phyloP scores from a whole-genome alignment of 2,888 invertebrate genomes.

The Nomada flava region DNA sequence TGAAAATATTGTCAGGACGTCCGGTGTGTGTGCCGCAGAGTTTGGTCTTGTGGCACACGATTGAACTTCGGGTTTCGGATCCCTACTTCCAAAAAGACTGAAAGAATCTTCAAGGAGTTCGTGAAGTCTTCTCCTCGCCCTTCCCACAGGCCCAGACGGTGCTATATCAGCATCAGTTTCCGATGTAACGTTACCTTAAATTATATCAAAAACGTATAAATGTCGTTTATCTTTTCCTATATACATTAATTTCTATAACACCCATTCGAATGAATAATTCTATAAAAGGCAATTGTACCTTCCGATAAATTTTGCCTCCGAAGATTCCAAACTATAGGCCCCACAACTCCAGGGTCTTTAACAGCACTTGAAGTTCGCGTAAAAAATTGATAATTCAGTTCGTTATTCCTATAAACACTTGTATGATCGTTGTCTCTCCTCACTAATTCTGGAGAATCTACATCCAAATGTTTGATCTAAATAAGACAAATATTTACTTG shows the following conservation, averaged over 20 bases:
- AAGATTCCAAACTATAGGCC: conserved; percentile 93
- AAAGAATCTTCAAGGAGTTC: conserved; percentile 92
- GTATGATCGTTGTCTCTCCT: conserved; percentile 62
- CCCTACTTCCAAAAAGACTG: conserved; percentile 89
- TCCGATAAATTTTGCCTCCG: conserved; percentile 87
- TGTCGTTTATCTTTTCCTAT: too few relatives aligned
- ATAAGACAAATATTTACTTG: conserved; percentile 8
- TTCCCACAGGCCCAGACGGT: conserved; percentile 84
- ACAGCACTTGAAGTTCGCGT: conserved; percentile 89
- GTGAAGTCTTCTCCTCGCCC: conserved; percentile 90
- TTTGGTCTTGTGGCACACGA: conserved; percentile 66
- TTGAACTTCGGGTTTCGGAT: conserved; percentile 84
- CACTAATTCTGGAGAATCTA: conserved; percentile 78
- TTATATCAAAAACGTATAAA: background rate
- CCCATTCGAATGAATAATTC: background rate
- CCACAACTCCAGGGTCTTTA: conserved; percentile 92
- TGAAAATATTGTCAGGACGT: conserved; percentile 68
- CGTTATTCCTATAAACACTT: conserved; percentile 67
- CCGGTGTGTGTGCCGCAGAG: conserved; percentile 65
- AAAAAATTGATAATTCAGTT: conserved; percentile 81
- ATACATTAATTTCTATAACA: conserved; percentile 8
- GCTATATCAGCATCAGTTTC: conserved; percentile 75
- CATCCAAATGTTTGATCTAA: conserved; percentile 79
- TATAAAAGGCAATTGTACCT: conserved; percentile 59
- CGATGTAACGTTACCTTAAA: conserved; percentile 69